Evolutionary conservation across 2,113 vertebrate genomes (phyloP).

Genomic region (Oryzias woworae): DNA sequence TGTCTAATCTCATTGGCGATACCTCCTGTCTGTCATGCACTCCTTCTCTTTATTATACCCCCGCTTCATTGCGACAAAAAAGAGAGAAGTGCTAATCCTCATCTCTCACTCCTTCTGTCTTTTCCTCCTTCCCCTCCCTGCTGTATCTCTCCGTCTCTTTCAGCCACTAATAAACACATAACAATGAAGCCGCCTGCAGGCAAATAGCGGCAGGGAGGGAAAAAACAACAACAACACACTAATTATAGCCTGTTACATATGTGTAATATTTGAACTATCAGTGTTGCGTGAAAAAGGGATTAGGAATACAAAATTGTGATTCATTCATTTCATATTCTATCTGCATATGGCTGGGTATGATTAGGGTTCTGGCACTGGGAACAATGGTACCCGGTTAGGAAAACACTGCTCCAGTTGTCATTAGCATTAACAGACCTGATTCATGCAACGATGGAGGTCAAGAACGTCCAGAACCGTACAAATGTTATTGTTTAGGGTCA

Average conservation of each 20-base stretch:
- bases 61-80: slow-evolving; percentile 52
- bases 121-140: slow-evolving; percentile 33
- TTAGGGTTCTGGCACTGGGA: slow-evolving; percentile 48
- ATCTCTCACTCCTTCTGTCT: slow-evolving; percentile 29
- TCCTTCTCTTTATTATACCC: slow-evolving; percentile 81
- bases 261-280: slow-evolving; percentile 75
- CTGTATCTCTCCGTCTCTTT: slow-evolving; percentile 69
- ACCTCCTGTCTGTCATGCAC: slow-evolving; percentile 84
- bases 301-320: slow-evolving; percentile 68
- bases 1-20: slow-evolving; percentile 97
- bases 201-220: slow-evolving; percentile 59
- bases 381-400: slow-evolving; percentile 47
- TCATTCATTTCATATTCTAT: slow-evolving; percentile 68
- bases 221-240: slow-evolving; percentile 72
- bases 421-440: neutral
- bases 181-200: slow-evolving; percentile 72
- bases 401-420: slow-evolving; percentile 37
- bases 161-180: slow-evolving; percentile 77
- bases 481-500: no score
- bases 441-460: neutral
- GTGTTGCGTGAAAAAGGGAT: slow-evolving; percentile 66
- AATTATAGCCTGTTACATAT: slow-evolving; percentile 77
- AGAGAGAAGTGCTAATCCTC: slow-evolving; percentile 64
- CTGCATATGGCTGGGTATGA: slow-evolving; percentile 60
- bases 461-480: no score